phyloP scores from a whole-genome alignment of 2,797 vertebrate species.

The Poecile montanus region DNA sequence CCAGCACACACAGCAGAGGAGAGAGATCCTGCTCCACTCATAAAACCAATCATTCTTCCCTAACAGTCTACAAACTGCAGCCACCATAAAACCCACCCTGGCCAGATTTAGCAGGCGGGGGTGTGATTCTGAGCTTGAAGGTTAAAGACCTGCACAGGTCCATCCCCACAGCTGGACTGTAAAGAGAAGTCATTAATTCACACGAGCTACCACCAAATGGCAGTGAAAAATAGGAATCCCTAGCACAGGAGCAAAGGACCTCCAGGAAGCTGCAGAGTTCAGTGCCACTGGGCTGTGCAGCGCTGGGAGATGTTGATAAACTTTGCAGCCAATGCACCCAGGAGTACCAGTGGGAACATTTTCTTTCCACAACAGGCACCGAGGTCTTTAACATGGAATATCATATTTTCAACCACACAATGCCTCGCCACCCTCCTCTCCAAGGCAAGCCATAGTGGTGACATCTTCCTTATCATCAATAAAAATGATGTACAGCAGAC shows the following conservation, averaged over 20 bases:
- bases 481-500: conserved; percentile 68
- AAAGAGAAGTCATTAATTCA: conserved; percentile 47
- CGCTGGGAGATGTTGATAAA: conserved; percentile 36
- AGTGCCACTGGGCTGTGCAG: conserved; percentile 6
- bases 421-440: not conserved
- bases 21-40: not conserved
- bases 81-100: conserved; percentile 37
- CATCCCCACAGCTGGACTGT: not conserved
- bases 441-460: conserved; percentile 9
- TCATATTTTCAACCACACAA: not conserved
- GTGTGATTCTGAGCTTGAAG: conserved; percentile 44
- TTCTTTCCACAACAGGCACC: conserved; percentile 43
- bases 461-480: conserved; percentile 74
- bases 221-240: conserved; percentile 13
- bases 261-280: conserved; percentile 38
- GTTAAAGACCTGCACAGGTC: conserved; percentile 25
- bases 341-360: conserved; percentile 23
- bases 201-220: conserved; percentile 35
- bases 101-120: conserved; percentile 22
- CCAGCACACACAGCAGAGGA: not conserved
- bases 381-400: conserved; percentile 42
- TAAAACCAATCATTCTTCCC: conserved; percentile 33
- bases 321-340: conserved; percentile 17
- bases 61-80: conserved; percentile 45
- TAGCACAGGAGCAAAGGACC: not conserved